A percentile compares a stretch with the other conserved stretches of the same genome.
These are phyloP conservation scores for Keiferia lycopersicella DNA, from an alignment of 2,888 invertebrate species.

Conservation along the genomic window DNA sequence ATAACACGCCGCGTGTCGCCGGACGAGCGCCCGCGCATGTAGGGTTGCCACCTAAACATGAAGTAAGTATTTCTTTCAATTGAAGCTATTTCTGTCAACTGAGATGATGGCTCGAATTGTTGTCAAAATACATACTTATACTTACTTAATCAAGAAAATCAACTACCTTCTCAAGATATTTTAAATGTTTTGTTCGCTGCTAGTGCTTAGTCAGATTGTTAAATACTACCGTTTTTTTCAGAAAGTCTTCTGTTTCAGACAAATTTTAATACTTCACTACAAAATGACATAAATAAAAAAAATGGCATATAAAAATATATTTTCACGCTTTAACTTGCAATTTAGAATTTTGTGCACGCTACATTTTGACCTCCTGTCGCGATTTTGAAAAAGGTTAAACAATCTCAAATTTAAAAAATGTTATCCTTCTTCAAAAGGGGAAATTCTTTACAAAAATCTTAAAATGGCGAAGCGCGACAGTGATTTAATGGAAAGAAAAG, in stretches of 20 bases:
- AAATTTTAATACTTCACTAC: too few species aligned
- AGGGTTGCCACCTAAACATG: conserved; percentile 58
- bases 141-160: too few species aligned
- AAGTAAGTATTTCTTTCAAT: too few species aligned
- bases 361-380: conserved; percentile 4
- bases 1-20: conserved; percentile 70
- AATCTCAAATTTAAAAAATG: conserved; percentile 15
- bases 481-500: conserved; percentile 36
- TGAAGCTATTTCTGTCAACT: too few species aligned
- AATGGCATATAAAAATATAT: background rate
- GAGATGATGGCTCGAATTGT: too few species aligned
- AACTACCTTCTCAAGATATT: too few species aligned
- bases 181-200: too few species aligned
- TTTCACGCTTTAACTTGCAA: conserved; percentile 2
- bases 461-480: conserved; percentile 31
- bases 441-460: conserved; percentile 6
- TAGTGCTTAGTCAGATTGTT: too few species aligned
- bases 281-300: background rate
- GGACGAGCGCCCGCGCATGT: conserved; percentile 47
- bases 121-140: too few species aligned
- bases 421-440: background rate
- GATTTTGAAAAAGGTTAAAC: conserved; percentile 9
- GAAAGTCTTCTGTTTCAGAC: too few species aligned
- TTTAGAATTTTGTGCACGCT: background rate
- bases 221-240: too few species aligned